Evolutionary conservation across 2,113 vertebrate species (phyloP), one percentile per base, ranked within the genome.

Genomic region (Periophthalmodon schlosseri): DNA sequence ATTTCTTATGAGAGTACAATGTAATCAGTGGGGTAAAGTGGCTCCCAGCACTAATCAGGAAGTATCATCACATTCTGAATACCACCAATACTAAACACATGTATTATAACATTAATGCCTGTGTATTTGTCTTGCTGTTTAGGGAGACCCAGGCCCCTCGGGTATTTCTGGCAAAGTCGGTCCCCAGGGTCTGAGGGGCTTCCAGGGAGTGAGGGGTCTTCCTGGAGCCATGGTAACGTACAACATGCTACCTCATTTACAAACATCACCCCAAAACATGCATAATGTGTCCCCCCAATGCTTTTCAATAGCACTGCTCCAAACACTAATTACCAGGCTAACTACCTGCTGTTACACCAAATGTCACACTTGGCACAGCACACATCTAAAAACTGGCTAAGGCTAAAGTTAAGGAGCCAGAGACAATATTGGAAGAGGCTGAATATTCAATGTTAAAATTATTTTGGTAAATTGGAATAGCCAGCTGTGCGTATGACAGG

Each of bases 61-160:
- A 44, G 39, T 7, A 10, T 44, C 39, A 44, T 44, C 39, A 10
- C 39, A 44, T 11, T 11, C 8, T 11, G 9, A 10, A 44, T 2
- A 44, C 9, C 39, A 44, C 2, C 24, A 5, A 33, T 13, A 13
- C 2, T 15, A 33, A 34, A 15, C 14, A 16, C 24, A 61, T 16
- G 12, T 5, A 16, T 28, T 6, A 33, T 9, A 34, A 15, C 13
- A 15, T 28, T 63, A 63, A 63, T 13, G 16, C 8, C 5, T 63
- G 13, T 18, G 34, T 1, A 67, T 12, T 54, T 2, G 58, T 90
- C 70, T 90, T 58, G 46, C 20, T 70, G 13, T 80, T 9, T 67
- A 99, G 98, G 98, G 97, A 79, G 98, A 99, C 78, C 98, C 97
- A 83, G 98, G 98, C 78, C 95, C 94, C 86, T 93, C 94, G 69